phyloP scores from a whole-genome alignment of 1,140 invertebrate species.

The Lepidurus arcticus region DNA sequence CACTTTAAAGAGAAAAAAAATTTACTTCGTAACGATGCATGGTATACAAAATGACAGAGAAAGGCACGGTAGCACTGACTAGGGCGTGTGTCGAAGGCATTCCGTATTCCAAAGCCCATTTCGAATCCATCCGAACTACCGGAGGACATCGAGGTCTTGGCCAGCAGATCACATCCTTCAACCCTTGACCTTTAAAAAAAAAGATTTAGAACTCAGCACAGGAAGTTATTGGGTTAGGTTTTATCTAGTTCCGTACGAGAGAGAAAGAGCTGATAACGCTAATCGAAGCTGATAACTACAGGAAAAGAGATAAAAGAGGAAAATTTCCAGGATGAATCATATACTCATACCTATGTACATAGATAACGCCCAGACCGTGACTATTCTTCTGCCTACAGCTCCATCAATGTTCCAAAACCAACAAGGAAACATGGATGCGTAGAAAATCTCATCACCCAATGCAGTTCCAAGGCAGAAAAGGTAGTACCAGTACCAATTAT shows the following conservation, averaged over 20 bases:
- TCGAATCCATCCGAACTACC: conserved; percentile 71
- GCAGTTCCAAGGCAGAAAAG: conserved; percentile 74
- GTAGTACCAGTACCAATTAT: conserved; percentile 80
- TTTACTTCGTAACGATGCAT: conserved; percentile 68
- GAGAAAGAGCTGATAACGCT: background rate
- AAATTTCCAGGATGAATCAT: background rate
- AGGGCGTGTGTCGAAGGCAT: conserved; percentile 93
- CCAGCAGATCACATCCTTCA: conserved; percentile 81
- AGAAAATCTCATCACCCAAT: conserved; percentile 83
- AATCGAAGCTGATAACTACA: background rate
- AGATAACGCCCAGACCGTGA: conserved; percentile 73
- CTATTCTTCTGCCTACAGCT: conserved; percentile 67
- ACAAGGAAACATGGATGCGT: conserved; percentile 78
- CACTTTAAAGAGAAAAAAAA: conserved; percentile 24
- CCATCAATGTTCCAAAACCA: conserved; percentile 89
- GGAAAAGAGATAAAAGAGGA: background rate
- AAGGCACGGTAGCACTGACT: conserved; percentile 78
- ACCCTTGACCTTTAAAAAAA: conserved; percentile 61
- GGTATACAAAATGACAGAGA: conserved; percentile 72
- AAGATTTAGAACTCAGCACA: background rate
- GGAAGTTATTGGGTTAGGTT: too few relatives aligned
- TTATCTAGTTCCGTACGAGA: background rate
- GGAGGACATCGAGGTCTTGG: conserved; percentile 75
- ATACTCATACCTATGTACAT: conserved; percentile 68
- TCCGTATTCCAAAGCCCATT: conserved; percentile 83